A percentile compares a stretch with the other conserved stretches of the same genome.
Conservation (phyloP, 2,888 invertebrate genomes). For the Chrysolina haemoptera region DNA sequence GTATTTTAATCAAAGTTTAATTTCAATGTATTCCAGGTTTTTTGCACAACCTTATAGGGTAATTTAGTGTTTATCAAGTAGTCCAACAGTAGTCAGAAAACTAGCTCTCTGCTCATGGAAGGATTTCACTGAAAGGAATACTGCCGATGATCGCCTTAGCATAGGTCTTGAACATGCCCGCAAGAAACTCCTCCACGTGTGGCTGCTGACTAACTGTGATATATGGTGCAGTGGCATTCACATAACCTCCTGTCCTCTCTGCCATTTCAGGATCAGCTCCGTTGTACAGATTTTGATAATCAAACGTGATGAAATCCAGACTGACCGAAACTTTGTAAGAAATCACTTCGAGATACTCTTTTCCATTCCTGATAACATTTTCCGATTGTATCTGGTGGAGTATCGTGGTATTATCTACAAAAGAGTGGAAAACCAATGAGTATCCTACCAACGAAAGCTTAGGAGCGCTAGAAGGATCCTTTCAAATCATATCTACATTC, state of each 20-base stretch:
- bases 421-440: too few species aligned
- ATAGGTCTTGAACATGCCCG: background rate
- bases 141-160: background rate
- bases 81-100: too few species aligned
- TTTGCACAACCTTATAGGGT: too few species aligned
- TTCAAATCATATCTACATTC: too few species aligned
- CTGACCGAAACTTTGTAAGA: background rate
- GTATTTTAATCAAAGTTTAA: too few species aligned
- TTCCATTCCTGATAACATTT: background rate
- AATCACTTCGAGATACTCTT: background rate
- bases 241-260: background rate
- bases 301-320: background rate
- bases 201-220: background rate
- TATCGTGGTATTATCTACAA: slow-evolving; percentile 3
- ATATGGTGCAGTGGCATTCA: background rate
- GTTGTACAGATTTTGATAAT: background rate
- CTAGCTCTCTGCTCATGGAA: background rate
- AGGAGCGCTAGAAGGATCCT: too few species aligned
- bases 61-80: too few species aligned
- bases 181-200: background rate
- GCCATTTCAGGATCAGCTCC: background rate
- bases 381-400: background rate
- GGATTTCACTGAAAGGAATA: background rate
- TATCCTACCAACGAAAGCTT: too few species aligned
- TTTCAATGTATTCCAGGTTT: too few species aligned